Conservation (phyloP, 2,797 vertebrate species). For the Chelidonichthys spinosus region DNA sequence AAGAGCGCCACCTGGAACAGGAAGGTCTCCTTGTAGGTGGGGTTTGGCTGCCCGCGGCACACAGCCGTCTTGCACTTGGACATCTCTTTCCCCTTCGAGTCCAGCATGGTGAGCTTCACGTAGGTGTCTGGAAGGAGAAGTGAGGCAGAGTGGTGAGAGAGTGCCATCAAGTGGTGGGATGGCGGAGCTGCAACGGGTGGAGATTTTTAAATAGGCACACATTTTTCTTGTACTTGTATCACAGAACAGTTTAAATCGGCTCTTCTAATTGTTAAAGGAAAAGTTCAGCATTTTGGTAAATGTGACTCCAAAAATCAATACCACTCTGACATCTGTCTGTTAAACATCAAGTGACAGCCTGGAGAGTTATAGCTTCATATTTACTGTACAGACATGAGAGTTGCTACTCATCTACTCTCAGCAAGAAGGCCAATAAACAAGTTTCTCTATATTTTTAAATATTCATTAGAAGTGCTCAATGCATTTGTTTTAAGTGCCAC, state of each 20-base stretch:
- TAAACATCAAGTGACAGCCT: background rate
- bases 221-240: background rate
- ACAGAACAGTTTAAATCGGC: background rate
- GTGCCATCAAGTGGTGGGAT: conserved; percentile 70
- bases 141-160: conserved; percentile 43
- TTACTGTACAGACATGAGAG: too few species aligned
- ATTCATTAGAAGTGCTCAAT: background rate
- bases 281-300: background rate
- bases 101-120: conserved; percentile 95
- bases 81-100: conserved; percentile 99
- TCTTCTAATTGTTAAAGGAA: too few species aligned
- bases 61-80: conserved; percentile 96
- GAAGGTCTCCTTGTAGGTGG: conserved; percentile 97
- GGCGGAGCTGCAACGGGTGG: conserved; percentile 18
- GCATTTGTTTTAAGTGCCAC: background rate
- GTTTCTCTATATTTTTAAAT: too few species aligned
- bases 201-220: background rate
- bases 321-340: background rate
- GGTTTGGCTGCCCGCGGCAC: conserved; percentile 94
- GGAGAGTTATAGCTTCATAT: too few species aligned
- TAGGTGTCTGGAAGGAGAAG: conserved; percentile 89
- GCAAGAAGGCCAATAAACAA: too few species aligned
- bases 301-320: background rate
- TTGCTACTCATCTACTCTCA: too few species aligned
- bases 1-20: conserved; percentile 97